These are phyloP conservation scores for Lasioglossum baleicum DNA, from an alignment of 1,140 invertebrate genomes.

Conservation along the genomic window DNA sequence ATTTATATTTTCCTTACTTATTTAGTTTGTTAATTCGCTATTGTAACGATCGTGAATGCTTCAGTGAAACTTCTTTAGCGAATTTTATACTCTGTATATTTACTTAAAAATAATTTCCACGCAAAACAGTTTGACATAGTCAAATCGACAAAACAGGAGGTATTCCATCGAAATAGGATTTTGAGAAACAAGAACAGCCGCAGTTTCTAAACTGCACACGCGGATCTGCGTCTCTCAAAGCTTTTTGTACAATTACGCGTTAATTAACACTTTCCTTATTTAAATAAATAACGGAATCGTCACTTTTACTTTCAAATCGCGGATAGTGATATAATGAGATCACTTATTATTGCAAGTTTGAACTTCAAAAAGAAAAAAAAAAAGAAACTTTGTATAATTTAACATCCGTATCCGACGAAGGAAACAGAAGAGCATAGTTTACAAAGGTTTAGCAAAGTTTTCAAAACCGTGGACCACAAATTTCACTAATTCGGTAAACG, in stretches of 20 bases:
- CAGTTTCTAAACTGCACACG: not conserved
- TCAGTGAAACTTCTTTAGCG: not conserved
- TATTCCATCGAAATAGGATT: conserved; percentile 41
- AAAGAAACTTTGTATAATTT: too few relatives aligned
- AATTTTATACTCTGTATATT: conserved; percentile 41
- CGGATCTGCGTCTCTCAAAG: conserved; percentile 14
- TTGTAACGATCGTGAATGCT: not conserved
- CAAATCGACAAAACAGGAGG: conserved; percentile 37
- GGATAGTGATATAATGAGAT: conserved; percentile 27
- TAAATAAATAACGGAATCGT: not conserved
- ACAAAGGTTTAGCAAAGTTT: too few relatives aligned
- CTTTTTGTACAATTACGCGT: conserved; percentile 16
- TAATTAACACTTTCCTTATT: conserved; percentile 39
- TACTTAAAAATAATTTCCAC: conserved; percentile 37
- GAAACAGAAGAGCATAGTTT: too few relatives aligned
- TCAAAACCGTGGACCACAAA: too few relatives aligned
- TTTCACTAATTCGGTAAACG: too few relatives aligned
- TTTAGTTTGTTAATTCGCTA: not conserved
- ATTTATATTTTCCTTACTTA: not conserved
- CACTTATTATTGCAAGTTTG: conserved; percentile 13
- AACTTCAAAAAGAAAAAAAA: not conserved
- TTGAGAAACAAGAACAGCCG: conserved; percentile 28
- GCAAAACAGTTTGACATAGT: conserved; percentile 25
- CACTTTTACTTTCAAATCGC: not conserved
- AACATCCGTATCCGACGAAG: too few relatives aligned